These are phyloP conservation scores for Idaea straminata DNA, from an alignment of 2,888 invertebrate genomes.

Conservation along the genomic window DNA sequence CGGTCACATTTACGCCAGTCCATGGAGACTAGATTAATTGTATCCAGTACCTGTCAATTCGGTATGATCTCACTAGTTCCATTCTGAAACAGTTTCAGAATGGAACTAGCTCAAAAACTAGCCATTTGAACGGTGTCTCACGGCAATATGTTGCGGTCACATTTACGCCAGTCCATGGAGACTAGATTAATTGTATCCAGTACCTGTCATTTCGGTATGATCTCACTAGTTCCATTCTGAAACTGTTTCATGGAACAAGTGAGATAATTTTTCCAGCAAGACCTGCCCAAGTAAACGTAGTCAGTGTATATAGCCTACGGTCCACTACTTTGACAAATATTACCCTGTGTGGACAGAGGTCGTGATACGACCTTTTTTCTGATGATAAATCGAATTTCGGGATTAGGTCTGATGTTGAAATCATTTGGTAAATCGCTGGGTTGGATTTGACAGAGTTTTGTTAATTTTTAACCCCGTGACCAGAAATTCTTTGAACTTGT, in stretches of 20 bases:
- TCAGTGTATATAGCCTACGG: background rate
- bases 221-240: no score
- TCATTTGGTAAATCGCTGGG: background rate
- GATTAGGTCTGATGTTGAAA: background rate
- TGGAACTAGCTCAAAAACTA: no score
- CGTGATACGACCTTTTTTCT: background rate
- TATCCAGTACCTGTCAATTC: no score
- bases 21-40: no score
- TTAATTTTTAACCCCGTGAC: background rate
- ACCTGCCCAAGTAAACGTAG: background rate
- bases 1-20: no score
- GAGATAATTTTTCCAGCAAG: background rate
- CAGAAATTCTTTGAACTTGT: background rate
- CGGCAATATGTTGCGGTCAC: no score
- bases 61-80: no score
- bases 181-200: no score
- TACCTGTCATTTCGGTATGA: no score
- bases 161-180: no score
- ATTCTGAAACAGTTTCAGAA: no score
- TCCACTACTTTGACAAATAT: background rate
- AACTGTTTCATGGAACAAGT: background rate
- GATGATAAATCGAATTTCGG: constrained; percentile 1
- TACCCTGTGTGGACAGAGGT: background rate
- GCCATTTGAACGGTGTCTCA: no score
- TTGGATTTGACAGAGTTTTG: background rate